Base-by-base conservation (phyloP, 1,140 invertebrate genomes). In the Zaprionus ornatus region DNA sequence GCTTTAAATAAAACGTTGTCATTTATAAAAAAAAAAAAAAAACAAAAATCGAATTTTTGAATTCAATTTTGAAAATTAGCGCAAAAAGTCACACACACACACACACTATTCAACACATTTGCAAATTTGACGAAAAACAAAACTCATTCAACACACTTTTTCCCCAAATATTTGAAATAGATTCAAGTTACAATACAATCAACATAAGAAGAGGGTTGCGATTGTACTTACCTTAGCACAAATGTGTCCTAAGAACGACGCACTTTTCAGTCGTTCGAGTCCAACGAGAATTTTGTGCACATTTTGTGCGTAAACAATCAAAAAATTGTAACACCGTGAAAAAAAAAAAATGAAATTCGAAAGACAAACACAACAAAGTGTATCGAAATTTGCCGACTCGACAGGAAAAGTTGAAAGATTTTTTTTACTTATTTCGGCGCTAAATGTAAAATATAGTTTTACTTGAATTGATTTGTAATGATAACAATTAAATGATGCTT, bases 251-350 rank as follows among this genome's bases (percentile, higher is more conserved):
- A 57, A 56, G 72, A 74, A 74, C 72, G 66, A 88, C 83, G 80
- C 63, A 71, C 80, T 87, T 80, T 84, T 88, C 78, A 88, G 85
- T 88, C 84, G 80, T 88, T 88, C 74, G 84, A 88, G 50, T 88
- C 84, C 52, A 75, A 60, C 29, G 80, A 88, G 45, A 88, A 88
- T 84, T 88, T 88, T 74, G 85, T 81, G 85, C 80, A 88, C 84
- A 88, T 88, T 88, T 88, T 84, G 75, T 79, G 70, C 57, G 68
- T 64, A 72, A 77, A 68, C 63, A 80, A 73, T 64, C 45, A 70
- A 71, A 66, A 80, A 68, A 77, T 69, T 61, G 54, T 45, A 32
- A 72, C 68, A 76, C 60, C 56, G 52, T 45, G 37, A 40, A 40
- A n/a, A 40, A 37, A 15, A 40, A 40, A 2, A 45, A 63, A 57